Conservation (phyloP, 2,888 invertebrate species). For the Drosophila paucipuncta region DNA sequence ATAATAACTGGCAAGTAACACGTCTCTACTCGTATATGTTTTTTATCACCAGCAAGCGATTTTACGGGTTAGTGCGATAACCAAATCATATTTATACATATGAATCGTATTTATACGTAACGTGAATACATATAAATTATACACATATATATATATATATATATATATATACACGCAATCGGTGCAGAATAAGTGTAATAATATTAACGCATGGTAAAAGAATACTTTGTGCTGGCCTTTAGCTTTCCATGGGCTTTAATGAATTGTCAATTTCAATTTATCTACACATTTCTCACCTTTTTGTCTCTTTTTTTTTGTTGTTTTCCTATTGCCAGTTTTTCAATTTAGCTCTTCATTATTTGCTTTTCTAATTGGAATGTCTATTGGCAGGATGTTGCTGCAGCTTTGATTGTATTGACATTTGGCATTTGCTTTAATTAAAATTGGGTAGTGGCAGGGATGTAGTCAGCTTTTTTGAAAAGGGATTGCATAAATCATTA, state of each 20-base stretch:
- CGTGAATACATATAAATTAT: too few species aligned
- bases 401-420: slow-evolving; percentile 27
- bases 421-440: slow-evolving; percentile 69
- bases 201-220: background rate
- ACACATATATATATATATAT: too few species aligned
- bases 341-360: slow-evolving; percentile 63
- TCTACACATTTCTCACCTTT: slow-evolving; percentile 7
- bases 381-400: slow-evolving; percentile 20
- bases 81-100: background rate
- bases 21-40: too few species aligned
- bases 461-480: background rate
- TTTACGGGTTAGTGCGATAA: too few species aligned
- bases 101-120: background rate
- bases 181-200: background rate
- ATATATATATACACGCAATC: background rate
- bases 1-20: too few species aligned
- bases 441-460: slow-evolving; percentile 27
- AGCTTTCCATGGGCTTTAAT: background rate
- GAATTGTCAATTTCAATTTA: slow-evolving; percentile 10
- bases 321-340: slow-evolving; percentile 44
- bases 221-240: background rate
- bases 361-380: slow-evolving; percentile 72
- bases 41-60: too few species aligned
- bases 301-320: slow-evolving; percentile 11
- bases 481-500: background rate